A percentile compares a stretch with the other conserved stretches of the same genome.
Evolutionary conservation across 2,888 invertebrate genomes (phyloP).

Genomic region (Glyphotaelius pellucidus): DNA sequence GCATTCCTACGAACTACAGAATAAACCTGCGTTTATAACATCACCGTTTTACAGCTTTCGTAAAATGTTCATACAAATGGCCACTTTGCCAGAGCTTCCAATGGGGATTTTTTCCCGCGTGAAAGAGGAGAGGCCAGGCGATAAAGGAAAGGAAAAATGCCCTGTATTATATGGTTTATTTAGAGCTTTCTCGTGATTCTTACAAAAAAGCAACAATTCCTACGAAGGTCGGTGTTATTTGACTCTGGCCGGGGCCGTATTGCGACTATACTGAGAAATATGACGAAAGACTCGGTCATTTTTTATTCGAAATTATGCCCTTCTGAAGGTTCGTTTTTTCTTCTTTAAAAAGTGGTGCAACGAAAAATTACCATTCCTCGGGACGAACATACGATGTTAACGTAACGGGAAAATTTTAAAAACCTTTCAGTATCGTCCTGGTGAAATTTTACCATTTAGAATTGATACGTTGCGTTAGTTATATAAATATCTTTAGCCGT

Average conservation of each 20-base stretch:
- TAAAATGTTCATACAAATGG: conserved; percentile 61
- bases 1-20: conserved; percentile 35
- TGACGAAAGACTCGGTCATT: conserved; percentile 27
- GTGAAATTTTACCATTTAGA: too few species aligned
- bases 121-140: conserved; percentile 20
- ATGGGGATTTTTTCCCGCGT: conserved; percentile 35
- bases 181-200: conserved; percentile 44
- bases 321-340: conserved; percentile 7
- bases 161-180: conserved; percentile 54
- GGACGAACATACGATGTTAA: too few species aligned
- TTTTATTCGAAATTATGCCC: conserved; percentile 47
- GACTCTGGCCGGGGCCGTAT: background rate
- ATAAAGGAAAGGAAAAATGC: conserved; percentile 50
- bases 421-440: too few species aligned
- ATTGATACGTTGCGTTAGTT: too few species aligned
- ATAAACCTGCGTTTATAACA: conserved; percentile 57
- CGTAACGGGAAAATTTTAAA: too few species aligned
- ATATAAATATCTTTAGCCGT: too few species aligned
- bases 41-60: conserved; percentile 60
- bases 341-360: background rate
- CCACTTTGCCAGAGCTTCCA: conserved; percentile 42
- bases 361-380: background rate
- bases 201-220: conserved; percentile 48
- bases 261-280: conserved; percentile 42
- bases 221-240: conserved; percentile 24